phyloP scores from a whole-genome alignment of 2,888 invertebrate species.

The Pyrrhia umbra region DNA sequence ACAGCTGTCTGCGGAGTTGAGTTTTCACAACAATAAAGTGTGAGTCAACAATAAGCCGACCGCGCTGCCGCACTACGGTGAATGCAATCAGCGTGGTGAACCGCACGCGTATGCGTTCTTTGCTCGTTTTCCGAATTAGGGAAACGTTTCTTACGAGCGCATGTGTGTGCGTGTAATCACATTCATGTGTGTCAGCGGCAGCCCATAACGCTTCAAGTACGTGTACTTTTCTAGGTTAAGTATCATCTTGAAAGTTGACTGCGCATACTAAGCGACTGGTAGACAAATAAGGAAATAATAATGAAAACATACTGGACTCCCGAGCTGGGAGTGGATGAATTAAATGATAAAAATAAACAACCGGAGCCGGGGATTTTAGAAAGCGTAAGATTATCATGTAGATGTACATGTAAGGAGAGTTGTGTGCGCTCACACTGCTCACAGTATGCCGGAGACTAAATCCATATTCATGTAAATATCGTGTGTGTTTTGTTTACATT shows the following conservation, averaged over 20 bases:
- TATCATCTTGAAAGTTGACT: constrained; percentile 76
- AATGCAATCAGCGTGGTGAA: constrained; percentile 66
- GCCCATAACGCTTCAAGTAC: constrained; percentile 59
- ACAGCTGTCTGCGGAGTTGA: constrained; percentile 66
- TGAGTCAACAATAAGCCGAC: constrained; percentile 70
- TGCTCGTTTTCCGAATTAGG: constrained; percentile 58
- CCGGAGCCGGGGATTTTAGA: constrained; percentile 52
- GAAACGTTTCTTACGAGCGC: constrained; percentile 53
- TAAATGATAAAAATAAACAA: constrained; percentile 67
- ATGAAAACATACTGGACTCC: constrained; percentile 69
- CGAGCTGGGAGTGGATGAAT: constrained; percentile 65
- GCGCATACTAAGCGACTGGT: constrained; percentile 71
- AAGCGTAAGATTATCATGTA: constrained; percentile 54
- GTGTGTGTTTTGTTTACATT: constrained; percentile 58
- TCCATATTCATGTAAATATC: constrained; percentile 60
- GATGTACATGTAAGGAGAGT: constrained; percentile 27
- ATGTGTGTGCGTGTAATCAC: constrained; percentile 28
- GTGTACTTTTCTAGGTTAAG: constrained; percentile 74
- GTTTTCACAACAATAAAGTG: constrained; percentile 73
- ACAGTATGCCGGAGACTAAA: constrained; percentile 45
- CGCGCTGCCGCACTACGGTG: constrained; percentile 52
- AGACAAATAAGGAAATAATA: constrained; percentile 77
- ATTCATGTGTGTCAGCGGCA: constrained; percentile 47
- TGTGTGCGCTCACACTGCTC: constrained; percentile 19
- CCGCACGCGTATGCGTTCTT: constrained; percentile 61